Base-by-base conservation (phyloP, 2,888 invertebrate species). In the Empis livida region DNA sequence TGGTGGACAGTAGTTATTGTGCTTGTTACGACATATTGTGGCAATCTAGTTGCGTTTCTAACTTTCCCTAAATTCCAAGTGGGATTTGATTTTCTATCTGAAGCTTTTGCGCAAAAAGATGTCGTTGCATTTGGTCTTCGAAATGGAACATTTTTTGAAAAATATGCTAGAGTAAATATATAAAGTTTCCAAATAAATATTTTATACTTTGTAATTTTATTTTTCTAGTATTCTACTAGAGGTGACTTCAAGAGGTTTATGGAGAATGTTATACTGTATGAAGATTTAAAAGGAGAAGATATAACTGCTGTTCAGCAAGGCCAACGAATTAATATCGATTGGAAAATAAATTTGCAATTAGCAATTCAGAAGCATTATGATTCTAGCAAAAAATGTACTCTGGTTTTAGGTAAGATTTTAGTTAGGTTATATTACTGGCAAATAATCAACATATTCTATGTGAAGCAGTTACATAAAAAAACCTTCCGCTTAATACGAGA, bases 1-100 rank as follows among this genome's bases (percentile, higher is more conserved):
- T 94, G 93, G 93, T 93, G 93, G 93, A 66, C 93, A 43, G 87
- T 89, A 1, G 91, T 92, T 0, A 73, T 92, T 51, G 85, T 93
- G 0, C 75, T 92, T 16, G 86, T 92, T 0, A 92, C 92, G 15
- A 91, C 91, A 0, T 94, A 93, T 64, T 90, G 90, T 46, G 93
- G 93, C 3, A 92, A 90, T 68, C 73, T 94, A 55, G 92, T 93
- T 0, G 92, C 93, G 0, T 92, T 92, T 65, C 75, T 93, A 39
- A 93, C 93, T 0, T 92, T 93, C 61, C 93, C 93, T 0, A 84
- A 86, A 64, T 67, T 61, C 50, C 64, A 67, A 44, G 64, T 63
- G 3, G 65, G 65, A 10, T 59, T 67, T 15, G 61, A 65, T 49
- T 66, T 59, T 42, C 56, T 68, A 3, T 57, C 49, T 31, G 63